Conservation (phyloP, 2,888 invertebrate species). For the Drosophila neotestacea region DNA sequence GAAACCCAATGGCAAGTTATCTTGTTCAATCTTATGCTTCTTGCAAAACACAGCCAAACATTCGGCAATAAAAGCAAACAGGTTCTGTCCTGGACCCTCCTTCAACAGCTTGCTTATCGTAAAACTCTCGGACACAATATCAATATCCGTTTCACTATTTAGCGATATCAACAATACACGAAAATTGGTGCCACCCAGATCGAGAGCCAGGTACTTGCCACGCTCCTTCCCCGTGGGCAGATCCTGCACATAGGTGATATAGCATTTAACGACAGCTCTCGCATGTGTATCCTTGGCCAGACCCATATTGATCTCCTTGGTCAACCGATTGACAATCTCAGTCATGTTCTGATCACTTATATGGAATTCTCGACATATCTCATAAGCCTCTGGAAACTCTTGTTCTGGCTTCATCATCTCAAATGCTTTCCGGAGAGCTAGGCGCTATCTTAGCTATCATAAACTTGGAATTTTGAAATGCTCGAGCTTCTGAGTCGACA, state of each 20-base stretch:
- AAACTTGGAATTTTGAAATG: slow-evolving; percentile 23
- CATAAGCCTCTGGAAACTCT: slow-evolving; percentile 91
- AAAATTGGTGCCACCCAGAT: slow-evolving; percentile 98
- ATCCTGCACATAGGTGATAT: slow-evolving; percentile 96
- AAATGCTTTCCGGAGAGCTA: slow-evolving; percentile 90
- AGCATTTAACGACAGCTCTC: slow-evolving; percentile 94
- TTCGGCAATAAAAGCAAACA: slow-evolving; percentile 97
- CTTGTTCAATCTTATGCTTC: slow-evolving; percentile 88
- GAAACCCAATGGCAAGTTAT: slow-evolving; percentile 94
- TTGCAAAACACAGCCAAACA: slow-evolving; percentile 95
- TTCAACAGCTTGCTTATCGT: slow-evolving; percentile 95
- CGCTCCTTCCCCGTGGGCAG: slow-evolving; percentile 96
- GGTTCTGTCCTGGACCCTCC: slow-evolving; percentile 92
- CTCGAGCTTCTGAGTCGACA: not conserved
- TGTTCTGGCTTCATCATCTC: slow-evolving; percentile 87
- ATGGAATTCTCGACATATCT: slow-evolving; percentile 86
- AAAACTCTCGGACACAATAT: slow-evolving; percentile 97
- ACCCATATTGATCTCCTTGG: slow-evolving; percentile 91
- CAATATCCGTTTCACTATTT: slow-evolving; percentile 89
- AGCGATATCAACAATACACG: slow-evolving; percentile 95
- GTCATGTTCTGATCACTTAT: slow-evolving; percentile 90
- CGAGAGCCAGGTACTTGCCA: slow-evolving; percentile 97
- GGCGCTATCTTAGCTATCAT: not conserved
- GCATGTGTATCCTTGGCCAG: slow-evolving; percentile 91
- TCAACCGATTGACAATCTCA: slow-evolving; percentile 90